phyloP scores from a whole-genome alignment of 2,888 invertebrate species.

The Hirtodrosophila duncani region DNA sequence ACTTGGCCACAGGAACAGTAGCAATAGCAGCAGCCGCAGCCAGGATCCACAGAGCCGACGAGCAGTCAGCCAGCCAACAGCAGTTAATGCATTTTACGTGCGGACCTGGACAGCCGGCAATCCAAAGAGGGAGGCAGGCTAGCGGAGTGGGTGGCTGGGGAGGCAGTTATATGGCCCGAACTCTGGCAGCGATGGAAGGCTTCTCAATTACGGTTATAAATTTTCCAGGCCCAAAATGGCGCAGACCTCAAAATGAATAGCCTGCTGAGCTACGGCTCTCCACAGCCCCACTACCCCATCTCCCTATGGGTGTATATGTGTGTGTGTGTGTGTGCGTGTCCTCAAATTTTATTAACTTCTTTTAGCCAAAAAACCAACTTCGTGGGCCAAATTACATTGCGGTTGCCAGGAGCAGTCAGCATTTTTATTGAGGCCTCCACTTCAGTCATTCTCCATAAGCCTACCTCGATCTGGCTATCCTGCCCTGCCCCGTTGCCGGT shows the following conservation, averaged over 20 bases:
- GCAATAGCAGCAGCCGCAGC: constrained; percentile 26
- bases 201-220: constrained; percentile 72
- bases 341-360: constrained; percentile 68
- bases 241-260: constrained; percentile 63
- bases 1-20: constrained; percentile 36
- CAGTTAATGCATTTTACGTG: constrained; percentile 73
- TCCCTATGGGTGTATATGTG: background rate
- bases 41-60: constrained; percentile 14
- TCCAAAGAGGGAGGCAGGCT: background rate
- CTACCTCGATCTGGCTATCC: background rate
- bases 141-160: background rate
- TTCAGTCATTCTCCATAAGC: background rate
- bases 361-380: constrained; percentile 55
- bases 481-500: constrained; percentile 5
- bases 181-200: constrained; percentile 41
- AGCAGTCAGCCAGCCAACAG: constrained; percentile 26
- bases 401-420: constrained; percentile 58
- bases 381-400: constrained; percentile 75
- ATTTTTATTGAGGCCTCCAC: constrained; percentile 45
- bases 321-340: background rate
- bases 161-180: constrained; percentile 10
- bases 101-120: constrained; percentile 27
- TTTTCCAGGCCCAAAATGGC: constrained; percentile 64
- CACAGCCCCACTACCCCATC: background rate
- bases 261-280: constrained; percentile 7